Evolutionary conservation across 1,140 invertebrate species (phyloP).

Genomic region (Paraescarpia echinospica): DNA sequence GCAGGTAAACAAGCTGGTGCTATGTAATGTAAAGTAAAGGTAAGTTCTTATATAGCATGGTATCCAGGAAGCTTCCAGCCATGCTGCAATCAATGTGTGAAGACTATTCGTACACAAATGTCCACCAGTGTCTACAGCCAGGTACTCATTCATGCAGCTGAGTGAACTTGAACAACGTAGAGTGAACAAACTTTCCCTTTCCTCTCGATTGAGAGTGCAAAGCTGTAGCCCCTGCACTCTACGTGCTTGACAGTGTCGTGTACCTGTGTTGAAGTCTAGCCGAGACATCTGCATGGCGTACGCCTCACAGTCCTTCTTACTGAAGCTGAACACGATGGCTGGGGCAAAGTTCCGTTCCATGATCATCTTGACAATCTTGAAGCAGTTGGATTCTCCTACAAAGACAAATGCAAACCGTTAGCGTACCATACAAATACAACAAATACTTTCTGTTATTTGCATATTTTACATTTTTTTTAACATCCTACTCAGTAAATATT

Average conservation of each 20-base stretch:
- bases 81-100: too few relatives aligned
- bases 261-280: conserved; percentile 91
- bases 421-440: conserved; percentile 8
- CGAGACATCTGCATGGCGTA: conserved; percentile 97
- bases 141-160: too few relatives aligned
- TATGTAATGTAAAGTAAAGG: too few relatives aligned
- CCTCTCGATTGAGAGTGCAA: too few relatives aligned
- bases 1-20: background rate
- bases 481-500: background rate
- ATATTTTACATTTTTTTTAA: background rate
- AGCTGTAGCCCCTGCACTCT: too few relatives aligned
- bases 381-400: conserved; percentile 77
- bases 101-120: too few relatives aligned
- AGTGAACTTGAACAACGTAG: too few relatives aligned
- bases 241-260: conserved; percentile 42
- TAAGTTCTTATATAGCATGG: too few relatives aligned
- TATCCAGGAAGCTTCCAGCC: too few relatives aligned
- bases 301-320: conserved; percentile 96
- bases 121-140: too few relatives aligned
- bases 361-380: conserved; percentile 98
- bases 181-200: too few relatives aligned
- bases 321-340: conserved; percentile 98
- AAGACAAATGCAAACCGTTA: conserved; percentile 37
- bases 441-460: background rate
- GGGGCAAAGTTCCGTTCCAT: conserved; percentile 97